Base-by-base conservation (phyloP, 1,140 invertebrate genomes). In the Dendrolimus punctatus region DNA sequence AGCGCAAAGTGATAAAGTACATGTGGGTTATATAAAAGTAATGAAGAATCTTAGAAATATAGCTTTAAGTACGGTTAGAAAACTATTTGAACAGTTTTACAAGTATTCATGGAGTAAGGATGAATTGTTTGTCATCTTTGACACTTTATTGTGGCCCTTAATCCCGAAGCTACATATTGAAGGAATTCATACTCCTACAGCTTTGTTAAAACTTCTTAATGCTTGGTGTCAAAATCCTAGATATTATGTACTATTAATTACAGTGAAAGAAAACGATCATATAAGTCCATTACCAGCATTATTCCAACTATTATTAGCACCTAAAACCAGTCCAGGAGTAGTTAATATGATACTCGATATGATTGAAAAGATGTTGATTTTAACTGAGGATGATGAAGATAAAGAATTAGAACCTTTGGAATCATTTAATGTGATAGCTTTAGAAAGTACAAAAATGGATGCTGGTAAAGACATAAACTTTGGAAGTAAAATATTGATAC, bases 71-170 rank as follows among this genome's bases (percentile, higher is more conserved):
- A 88, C 90, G 40, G 51, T 94, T 5, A 89, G 88, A 6, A 90
- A 93, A 71, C 94, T 98, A 71, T 97, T 97, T 76, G 86, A 91
- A 8, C 91, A 93, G 46, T 96, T 96, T 83, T 91, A 95, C 58
- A 85, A 91, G 60, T 95, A 95, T 73, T 68, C 85, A 8, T 98
- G 95, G 93, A 74, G 47, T 5, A 66, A 77, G 37, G 71, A 87
- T 5, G 94, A 98, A 78, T 83, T 97, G 4, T 90, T 94, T 68
- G 91, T 93, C 0, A 64, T 97, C 7, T 96, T 94, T 73, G 82
- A 93, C 46, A 90, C 93, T 0, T 91, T 93, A 47, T 89, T 99
- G 9, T 97, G 94, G 91, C 95, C 95, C 0, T 90, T 92, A 69
- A 78, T 97, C 47, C 83, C 90, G n/a, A 93, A 92, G 69, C 75